Evolutionary conservation across 1,140 invertebrate genomes (phyloP), one percentile per base, ranked within the genome.

Genomic region (Ericerus pela): DNA sequence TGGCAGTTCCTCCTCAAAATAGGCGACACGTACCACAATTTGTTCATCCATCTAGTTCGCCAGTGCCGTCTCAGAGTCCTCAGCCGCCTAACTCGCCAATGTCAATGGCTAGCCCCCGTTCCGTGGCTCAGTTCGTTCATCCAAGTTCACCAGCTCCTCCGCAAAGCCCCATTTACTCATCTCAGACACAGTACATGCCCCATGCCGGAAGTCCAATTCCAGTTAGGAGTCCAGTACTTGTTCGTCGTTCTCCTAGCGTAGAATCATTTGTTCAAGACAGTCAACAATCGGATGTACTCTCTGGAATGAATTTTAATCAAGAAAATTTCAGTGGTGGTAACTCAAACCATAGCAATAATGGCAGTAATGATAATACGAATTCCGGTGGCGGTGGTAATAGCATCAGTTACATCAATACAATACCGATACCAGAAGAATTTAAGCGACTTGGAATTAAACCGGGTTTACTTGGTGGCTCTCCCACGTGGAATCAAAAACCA

Each of bases 1-100:
- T 77, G 74, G 67, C 75, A 2, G n/a, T n/a, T n/a, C 59, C 59
- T 6, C 74, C 75, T 0, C 75, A 68, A 62, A 72, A 75, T 24
- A 75, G 76, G 20, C 71, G 73, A 53, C 72, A 74, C 56, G 55
- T 55, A 38, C 38, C 58, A 36, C 62, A 61, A 37, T 56, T 59
- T 38, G 29, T 55, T 37, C 78, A 78, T 51, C 77, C 55, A 38
- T n/a, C n/a, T n/a, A n/a, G n/a, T n/a, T n/a, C n/a, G n/a, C n/a
- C n/a, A n/a, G n/a, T n/a, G n/a, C 60, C 58, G 6, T 53, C 51
- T 8, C 59, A 58, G 29, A 51, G 52, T 2, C 59, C 57, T 20
- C 56, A 59, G 11, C 38, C 33, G 43, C 74, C 76, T 30, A 72
- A 77, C 58, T 68, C 68, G 14, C 70, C 70, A 26, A 70, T 69